Conservation (phyloP, 2,113 vertebrate species). For the Lepus timidus region DNA sequence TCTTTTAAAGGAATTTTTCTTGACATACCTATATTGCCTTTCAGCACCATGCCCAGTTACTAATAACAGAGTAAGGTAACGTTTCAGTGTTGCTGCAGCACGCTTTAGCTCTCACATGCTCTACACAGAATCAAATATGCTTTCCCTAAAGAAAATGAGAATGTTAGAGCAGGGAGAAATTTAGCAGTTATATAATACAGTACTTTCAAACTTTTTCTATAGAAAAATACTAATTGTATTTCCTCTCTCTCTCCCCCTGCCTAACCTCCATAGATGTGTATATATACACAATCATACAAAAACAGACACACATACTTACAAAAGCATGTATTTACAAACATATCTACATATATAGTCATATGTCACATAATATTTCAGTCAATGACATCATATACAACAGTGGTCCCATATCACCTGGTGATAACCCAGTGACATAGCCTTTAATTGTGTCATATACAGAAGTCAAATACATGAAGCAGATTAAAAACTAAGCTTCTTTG, state of each 20-base stretch:
- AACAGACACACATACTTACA: background rate
- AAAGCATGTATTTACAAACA: background rate
- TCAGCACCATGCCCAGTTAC: background rate
- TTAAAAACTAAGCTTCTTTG: background rate
- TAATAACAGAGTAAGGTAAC: background rate
- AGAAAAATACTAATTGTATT: too few species aligned
- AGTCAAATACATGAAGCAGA: background rate
- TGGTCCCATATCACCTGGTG: too few species aligned
- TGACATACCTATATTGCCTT: background rate
- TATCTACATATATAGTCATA: too few species aligned
- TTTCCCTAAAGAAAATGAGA: constrained; percentile 40
- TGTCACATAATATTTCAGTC: too few species aligned
- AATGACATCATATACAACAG: too few species aligned
- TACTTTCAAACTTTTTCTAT: background rate
- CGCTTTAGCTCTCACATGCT: background rate
- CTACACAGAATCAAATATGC: background rate
- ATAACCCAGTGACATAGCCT: background rate
- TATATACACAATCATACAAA: too few species aligned
- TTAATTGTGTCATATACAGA: background rate
- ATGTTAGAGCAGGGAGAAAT: background rate
- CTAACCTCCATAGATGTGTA: too few species aligned
- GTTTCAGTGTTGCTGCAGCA: background rate
- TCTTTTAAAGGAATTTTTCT: background rate
- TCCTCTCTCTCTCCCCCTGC: too few species aligned
- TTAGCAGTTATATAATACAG: background rate